These are phyloP conservation scores for Drosophila novamexicana DNA, from an alignment of 1,140 invertebrate genomes.

Conservation along the genomic window DNA sequence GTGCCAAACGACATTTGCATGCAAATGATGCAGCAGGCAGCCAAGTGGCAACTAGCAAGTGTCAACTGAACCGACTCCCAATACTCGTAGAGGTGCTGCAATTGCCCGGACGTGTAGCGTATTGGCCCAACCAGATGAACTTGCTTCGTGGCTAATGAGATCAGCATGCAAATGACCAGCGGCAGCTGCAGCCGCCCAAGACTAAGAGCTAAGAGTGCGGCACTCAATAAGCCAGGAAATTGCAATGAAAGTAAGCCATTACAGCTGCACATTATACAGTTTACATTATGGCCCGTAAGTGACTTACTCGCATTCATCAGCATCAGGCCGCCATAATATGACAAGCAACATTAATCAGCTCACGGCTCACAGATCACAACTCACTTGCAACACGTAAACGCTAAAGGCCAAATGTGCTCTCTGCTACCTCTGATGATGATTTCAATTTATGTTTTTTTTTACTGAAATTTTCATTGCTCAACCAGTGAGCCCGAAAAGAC, in stretches of 20 bases:
- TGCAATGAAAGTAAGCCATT: conserved; percentile 76
- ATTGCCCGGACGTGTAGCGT: conserved; percentile 30
- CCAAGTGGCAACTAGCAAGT: conserved; percentile 30
- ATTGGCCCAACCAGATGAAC: conserved; percentile 59
- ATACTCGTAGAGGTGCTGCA: conserved; percentile 27
- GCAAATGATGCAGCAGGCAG: conserved; percentile 78
- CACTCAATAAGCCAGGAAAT: conserved; percentile 63
- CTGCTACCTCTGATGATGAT: conserved; percentile 39
- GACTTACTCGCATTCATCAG: conserved; percentile 59
- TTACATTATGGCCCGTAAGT: conserved; percentile 39
- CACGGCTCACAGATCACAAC: conserved; percentile 32
- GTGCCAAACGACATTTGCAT: conserved; percentile 80
- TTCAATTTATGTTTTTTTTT: conserved; percentile 30
- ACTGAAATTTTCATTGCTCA: conserved; percentile 13
- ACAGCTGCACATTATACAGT: conserved; percentile 52
- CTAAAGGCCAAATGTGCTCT: conserved; percentile 25
- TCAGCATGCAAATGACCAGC: conserved; percentile 71
- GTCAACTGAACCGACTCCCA: conserved; percentile 7
- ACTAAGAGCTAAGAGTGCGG: conserved; percentile 35
- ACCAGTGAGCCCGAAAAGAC: conserved; percentile 3
- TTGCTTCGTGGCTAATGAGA: conserved; percentile 79
- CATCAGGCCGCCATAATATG: conserved; percentile 63
- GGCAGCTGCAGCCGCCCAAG: conserved; percentile 5
- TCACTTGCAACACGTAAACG: conserved; percentile 24
- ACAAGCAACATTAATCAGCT: conserved; percentile 72